Percentiles rank a stretch among this genome's conserved stretches.
These are phyloP conservation scores for Ichneumon xanthorius DNA, from an alignment of 2,888 invertebrate genomes.

Conservation along the genomic window DNA sequence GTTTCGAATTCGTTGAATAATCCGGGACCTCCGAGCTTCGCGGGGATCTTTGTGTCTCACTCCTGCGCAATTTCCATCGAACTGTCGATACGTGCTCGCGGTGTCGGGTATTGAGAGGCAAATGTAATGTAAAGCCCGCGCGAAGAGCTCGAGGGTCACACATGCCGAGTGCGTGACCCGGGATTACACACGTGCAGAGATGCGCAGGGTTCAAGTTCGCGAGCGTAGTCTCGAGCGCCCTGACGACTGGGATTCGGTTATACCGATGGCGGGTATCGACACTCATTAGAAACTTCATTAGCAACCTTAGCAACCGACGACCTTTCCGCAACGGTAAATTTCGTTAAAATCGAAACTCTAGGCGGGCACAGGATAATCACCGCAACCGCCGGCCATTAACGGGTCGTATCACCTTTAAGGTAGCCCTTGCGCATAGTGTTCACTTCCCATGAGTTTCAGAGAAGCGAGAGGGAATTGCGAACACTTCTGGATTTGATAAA, in stretches of 20 bases:
- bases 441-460: too few relatives aligned
- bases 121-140: not conserved
- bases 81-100: not conserved
- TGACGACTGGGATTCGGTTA: not conserved
- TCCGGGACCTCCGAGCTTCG: not conserved
- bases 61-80: not conserved
- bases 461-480: too few relatives aligned
- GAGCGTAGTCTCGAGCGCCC: not conserved
- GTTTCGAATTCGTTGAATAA: not conserved
- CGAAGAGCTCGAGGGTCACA: not conserved
- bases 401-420: not conserved
- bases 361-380: not conserved
- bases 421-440: too few relatives aligned
- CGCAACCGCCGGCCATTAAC: not conserved
- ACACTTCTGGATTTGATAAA: too few relatives aligned
- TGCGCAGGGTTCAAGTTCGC: not conserved
- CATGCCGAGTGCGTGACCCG: not conserved
- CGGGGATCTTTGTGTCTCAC: not conserved
- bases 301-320: not conserved
- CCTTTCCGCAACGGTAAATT: not conserved
- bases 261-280: not conserved
- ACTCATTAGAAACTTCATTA: constrained; percentile 9
- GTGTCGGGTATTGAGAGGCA: not conserved
- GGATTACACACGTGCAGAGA: constrained; percentile 1
- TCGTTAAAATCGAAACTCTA: not conserved